A percentile compares a stretch with the other conserved stretches of the same genome.
phyloP scores from a whole-genome alignment of 1,140 invertebrate genomes.

The Lepidurus packardi region DNA sequence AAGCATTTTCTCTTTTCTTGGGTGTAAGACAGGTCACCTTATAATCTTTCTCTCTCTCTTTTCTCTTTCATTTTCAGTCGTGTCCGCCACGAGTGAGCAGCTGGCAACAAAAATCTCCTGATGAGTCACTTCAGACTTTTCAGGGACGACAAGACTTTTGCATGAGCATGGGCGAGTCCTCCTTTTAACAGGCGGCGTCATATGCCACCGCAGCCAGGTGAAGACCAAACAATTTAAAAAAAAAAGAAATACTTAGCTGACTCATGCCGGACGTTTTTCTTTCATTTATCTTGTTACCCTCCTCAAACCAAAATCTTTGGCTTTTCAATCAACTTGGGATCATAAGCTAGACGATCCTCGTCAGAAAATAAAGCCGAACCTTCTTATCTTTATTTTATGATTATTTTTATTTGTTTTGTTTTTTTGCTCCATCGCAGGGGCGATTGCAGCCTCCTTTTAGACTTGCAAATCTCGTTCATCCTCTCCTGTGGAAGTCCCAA shows the following conservation, averaged over 20 bases:
- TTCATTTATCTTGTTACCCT: not conserved
- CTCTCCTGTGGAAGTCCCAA: not conserved
- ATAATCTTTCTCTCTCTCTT: not conserved
- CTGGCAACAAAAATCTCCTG: not conserved
- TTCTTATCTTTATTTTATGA: too few relatives aligned
- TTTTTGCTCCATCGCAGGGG: not conserved
- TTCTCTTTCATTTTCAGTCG: not conserved
- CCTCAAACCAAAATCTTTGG: not conserved
- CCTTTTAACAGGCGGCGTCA: not conserved
- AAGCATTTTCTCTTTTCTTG: too few relatives aligned
- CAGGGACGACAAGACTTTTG: not conserved
- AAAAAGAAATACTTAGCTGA: slow-evolving; percentile 1
- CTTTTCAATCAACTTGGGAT: not conserved
- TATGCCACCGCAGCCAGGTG: slow-evolving; percentile 12
- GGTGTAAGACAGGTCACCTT: too few relatives aligned
- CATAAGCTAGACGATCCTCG: not conserved
- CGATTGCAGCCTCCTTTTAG: not conserved
- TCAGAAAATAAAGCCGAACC: too few relatives aligned
- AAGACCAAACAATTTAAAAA: not conserved
- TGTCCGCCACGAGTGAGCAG: not conserved
- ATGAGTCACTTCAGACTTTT: slow-evolving; percentile 4
- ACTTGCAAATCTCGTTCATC: not conserved
- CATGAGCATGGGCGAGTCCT: not conserved
- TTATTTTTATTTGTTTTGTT: not conserved
- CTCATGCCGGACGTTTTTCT: not conserved